phyloP scores from a whole-genome alignment of 2,888 invertebrate genomes.

The Caenorhabditis drosophilae region DNA sequence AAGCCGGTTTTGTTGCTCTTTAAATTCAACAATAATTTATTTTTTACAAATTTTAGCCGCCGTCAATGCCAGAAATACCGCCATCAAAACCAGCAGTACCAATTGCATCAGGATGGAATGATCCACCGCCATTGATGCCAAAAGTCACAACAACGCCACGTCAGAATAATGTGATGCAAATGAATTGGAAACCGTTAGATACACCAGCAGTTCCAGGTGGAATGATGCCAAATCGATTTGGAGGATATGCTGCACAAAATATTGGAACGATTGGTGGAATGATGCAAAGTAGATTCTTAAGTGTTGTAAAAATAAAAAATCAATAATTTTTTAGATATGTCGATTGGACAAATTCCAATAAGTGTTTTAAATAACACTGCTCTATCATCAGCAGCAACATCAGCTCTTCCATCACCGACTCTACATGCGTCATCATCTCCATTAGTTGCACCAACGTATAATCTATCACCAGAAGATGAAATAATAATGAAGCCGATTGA shows the following conservation, averaged over 20 bases:
- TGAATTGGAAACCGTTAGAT: slow-evolving; percentile 24
- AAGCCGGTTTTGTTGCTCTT: slow-evolving; percentile 12
- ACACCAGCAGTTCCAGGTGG: slow-evolving; percentile 10
- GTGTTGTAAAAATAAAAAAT: slow-evolving; percentile 4
- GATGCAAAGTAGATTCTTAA: neutral
- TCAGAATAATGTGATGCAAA: slow-evolving; percentile 22
- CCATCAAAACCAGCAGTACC: slow-evolving; percentile 16
- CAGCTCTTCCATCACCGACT: slow-evolving; percentile 6
- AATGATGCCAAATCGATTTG: slow-evolving; percentile 9
- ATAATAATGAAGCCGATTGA: slow-evolving; percentile 15
- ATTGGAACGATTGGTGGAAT: neutral
- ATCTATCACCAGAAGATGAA: slow-evolving; percentile 20
- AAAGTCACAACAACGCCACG: neutral
- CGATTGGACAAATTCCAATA: slow-evolving; percentile 1
- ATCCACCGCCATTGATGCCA: slow-evolving; percentile 24
- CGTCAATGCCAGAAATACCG: slow-evolving; percentile 18
- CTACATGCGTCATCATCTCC: slow-evolving; percentile 3
- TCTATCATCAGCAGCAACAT: neutral
- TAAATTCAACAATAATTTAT: neutral
- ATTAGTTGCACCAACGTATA: neutral
- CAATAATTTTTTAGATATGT: neutral
- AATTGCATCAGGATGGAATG: slow-evolving; percentile 31
- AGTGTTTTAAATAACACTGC: slow-evolving; percentile 6
- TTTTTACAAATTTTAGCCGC: slow-evolving; percentile 10
- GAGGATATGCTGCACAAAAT: too few species aligned